phyloP scores from a whole-genome alignment of 2,888 invertebrate species.

The Tetranychus piercei region DNA sequence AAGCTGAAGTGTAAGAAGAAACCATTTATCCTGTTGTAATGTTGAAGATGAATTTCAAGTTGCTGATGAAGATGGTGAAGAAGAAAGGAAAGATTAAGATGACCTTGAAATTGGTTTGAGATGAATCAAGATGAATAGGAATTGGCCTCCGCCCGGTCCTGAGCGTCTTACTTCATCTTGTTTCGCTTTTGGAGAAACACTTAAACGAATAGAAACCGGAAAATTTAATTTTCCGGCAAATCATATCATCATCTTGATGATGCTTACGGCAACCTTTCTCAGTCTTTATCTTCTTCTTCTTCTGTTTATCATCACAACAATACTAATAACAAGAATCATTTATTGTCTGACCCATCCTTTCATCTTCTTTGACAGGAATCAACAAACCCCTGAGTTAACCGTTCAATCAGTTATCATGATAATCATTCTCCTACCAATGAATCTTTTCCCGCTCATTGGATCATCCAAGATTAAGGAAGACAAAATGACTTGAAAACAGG shows the following conservation, averaged over 20 bases:
- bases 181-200: background rate
- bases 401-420: background rate
- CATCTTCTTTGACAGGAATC: too few relatives aligned
- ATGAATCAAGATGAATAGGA: background rate
- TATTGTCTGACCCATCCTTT: background rate
- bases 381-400: too few relatives aligned
- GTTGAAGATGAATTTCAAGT: background rate
- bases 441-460: background rate
- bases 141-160: background rate
- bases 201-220: background rate
- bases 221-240: conserved; percentile 1
- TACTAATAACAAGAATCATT: too few relatives aligned
- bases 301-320: background rate
- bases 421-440: background rate
- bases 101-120: background rate
- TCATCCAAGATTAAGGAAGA: background rate
- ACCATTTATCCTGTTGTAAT: background rate
- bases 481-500: background rate
- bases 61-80: background rate
- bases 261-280: background rate
- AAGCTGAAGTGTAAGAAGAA: background rate
- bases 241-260: background rate
- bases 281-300: too few relatives aligned
- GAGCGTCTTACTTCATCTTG: background rate
- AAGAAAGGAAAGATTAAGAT: background rate